These are phyloP conservation scores for Trichacis sp. DNA, from an alignment of 2,888 invertebrate genomes.

Conservation along the genomic window DNA sequence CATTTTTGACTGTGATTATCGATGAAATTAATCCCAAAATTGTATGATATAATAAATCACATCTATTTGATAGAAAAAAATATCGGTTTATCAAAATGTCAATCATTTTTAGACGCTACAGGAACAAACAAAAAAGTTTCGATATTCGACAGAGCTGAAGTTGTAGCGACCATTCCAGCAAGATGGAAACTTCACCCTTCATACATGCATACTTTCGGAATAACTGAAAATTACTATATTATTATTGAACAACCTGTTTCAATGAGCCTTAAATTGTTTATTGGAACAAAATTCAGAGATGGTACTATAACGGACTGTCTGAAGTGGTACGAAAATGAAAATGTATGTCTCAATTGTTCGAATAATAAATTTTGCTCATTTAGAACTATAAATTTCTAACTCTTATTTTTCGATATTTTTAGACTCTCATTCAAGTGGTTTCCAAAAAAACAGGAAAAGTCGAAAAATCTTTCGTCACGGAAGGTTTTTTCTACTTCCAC, in stretches of 20 bases:
- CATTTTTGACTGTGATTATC: too few species aligned
- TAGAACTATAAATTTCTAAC: too few species aligned
- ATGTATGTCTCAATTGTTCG: slow-evolving; percentile 70
- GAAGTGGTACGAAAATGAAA: slow-evolving; percentile 81
- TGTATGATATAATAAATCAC: too few species aligned
- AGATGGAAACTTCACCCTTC: slow-evolving; percentile 85
- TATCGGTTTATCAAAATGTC: too few species aligned
- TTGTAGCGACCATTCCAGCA: slow-evolving; percentile 79
- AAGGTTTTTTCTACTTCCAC: slow-evolving; percentile 86
- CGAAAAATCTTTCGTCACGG: slow-evolving; percentile 73
- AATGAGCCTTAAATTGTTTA: slow-evolving; percentile 75
- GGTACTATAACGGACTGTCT: slow-evolving; percentile 78
- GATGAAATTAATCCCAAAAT: too few species aligned
- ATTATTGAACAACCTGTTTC: slow-evolving; percentile 91
- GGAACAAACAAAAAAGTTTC: slow-evolving; percentile 58
- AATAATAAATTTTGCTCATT: too few species aligned
- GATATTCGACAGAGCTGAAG: slow-evolving; percentile 77
- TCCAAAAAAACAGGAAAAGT: slow-evolving; percentile 74
- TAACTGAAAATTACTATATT: slow-evolving; percentile 88
- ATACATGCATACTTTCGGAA: slow-evolving; percentile 94
- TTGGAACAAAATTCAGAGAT: slow-evolving; percentile 75
- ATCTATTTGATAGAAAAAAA: too few species aligned
- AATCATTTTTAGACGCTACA: too few species aligned
- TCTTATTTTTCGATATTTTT: too few species aligned
- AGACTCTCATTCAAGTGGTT: slow-evolving; percentile 77